A percentile compares a stretch with the other conserved stretches of the same genome.
These are phyloP conservation scores for Lacanobia oleracea DNA, from an alignment of 2,888 invertebrate genomes.

Conservation along the genomic window DNA sequence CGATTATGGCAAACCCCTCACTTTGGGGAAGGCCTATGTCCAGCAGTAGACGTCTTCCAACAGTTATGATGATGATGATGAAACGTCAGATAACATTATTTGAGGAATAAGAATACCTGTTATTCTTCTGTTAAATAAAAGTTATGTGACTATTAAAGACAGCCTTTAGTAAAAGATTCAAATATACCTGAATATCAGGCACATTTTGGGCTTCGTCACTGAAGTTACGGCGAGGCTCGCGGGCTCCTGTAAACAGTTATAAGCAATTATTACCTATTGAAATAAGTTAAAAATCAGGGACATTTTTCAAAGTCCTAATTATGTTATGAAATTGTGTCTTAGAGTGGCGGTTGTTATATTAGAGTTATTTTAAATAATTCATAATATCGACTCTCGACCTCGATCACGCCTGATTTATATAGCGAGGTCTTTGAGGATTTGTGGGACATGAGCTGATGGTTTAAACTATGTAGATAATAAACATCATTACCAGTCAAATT, in stretches of 20 bases:
- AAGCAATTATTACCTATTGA: conserved; percentile 8
- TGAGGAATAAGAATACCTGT: neutral
- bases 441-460: neutral
- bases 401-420: neutral
- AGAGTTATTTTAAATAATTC: neutral
- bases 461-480: neutral
- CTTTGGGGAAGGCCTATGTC: too few relatives aligned
- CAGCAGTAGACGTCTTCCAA: too few relatives aligned
- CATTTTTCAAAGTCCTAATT: neutral
- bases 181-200: conserved; percentile 96
- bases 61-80: too few relatives aligned
- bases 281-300: neutral
- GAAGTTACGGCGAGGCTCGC: conserved; percentile 94
- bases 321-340: neutral
- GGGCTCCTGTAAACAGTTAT: conserved; percentile 87
- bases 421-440: neutral
- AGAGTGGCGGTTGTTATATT: neutral
- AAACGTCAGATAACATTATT: neutral
- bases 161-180: neutral
- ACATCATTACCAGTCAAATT: neutral
- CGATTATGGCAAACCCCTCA: too few relatives aligned
- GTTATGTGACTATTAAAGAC: neutral
- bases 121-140: neutral
- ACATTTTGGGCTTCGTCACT: conserved; percentile 96
- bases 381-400: neutral